phyloP scores from a whole-genome alignment of 2,888 invertebrate species.

The Caenorhabditis drosophilae region DNA sequence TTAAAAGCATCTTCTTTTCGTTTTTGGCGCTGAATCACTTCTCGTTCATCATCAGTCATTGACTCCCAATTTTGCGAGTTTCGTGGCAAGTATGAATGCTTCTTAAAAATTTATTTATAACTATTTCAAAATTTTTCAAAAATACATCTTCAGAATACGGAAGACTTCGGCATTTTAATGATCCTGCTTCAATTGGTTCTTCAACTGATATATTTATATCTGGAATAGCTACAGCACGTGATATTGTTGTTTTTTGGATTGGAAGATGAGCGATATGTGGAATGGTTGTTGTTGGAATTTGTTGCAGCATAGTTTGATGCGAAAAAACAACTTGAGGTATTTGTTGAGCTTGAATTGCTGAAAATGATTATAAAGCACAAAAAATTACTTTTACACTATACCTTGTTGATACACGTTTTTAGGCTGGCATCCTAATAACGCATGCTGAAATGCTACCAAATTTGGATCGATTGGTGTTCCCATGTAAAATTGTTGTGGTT shows the following conservation, averaged over 20 bases:
- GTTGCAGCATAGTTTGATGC: no score
- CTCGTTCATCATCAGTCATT: conserved; percentile 51
- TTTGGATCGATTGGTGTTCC: no score
- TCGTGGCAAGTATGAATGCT: conserved; percentile 13
- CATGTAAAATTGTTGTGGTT: no score
- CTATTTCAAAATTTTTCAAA: background rate
- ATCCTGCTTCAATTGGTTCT: conserved; percentile 32
- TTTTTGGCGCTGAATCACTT: conserved; percentile 38
- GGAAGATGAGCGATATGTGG: background rate
- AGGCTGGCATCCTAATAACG: no score
- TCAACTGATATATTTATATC: conserved; percentile 26
- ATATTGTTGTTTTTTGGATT: background rate
- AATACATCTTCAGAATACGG: conserved; percentile 12
- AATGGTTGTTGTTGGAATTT: no score
- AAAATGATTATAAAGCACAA: no score
- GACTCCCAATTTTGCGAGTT: conserved; percentile 41
- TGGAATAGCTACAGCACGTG: conserved; percentile 6
- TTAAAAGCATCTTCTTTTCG: conserved; percentile 62
- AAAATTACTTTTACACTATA: no score
- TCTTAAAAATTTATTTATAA: background rate
- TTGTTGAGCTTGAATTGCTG: no score
- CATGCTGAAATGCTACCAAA: no score
- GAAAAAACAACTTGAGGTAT: no score
- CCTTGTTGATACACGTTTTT: no score
- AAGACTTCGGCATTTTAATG: background rate